Evolutionary conservation across 2,113 vertebrate genomes (phyloP), one percentile per base, ranked within the genome.

Genomic region (Tretioscincus oriximinensis): DNA sequence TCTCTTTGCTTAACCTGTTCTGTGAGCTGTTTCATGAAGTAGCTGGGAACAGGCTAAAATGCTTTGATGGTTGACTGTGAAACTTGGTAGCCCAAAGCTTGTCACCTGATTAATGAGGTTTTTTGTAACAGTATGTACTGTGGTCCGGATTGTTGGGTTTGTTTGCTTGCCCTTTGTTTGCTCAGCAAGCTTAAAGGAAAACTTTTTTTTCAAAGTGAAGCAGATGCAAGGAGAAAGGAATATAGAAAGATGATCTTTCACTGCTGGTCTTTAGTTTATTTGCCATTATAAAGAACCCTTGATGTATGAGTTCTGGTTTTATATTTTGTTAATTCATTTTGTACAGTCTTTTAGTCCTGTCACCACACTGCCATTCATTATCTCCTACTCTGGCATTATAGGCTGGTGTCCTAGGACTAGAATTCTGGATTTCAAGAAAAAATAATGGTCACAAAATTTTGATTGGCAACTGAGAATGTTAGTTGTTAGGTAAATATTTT

Each of bases 41-140:
- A 78, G 63, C 47, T 73, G 51, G 49, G 49, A 78, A 47, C 66
- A 69, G 8, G 0, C 31, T 1, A 84, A 31, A 74, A 75, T 18
- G 45, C 35, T 74, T 75, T 24, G 29, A 61, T 58, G 29, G 0
- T 0, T 35, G 28, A 4, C 49, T 18, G 49, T 24, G 68, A 20
- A 81, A 75, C 24, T 41, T 5, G 64, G 12, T 65, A 73, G 76
- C 21, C 49, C 70, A 82, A 82, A 24, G 20, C 16, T 60, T 68
- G 22, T 69, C 41, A 0, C 70, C 72, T 69, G 70, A 41, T 85
- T 51, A 51, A 24, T 77, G 68, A 58, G n/a, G 67, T 84, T 68
- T 61, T 82, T 41, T 65, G n/a, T 61, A 84, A 72, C n/a, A 72
- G 61, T 79, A 71, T 20, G 1, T 80, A n/a, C 63, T 78, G 58